These are phyloP conservation scores for Monomorium pharaonis DNA, from an alignment of 1,140 invertebrate genomes.

Conservation along the genomic window DNA sequence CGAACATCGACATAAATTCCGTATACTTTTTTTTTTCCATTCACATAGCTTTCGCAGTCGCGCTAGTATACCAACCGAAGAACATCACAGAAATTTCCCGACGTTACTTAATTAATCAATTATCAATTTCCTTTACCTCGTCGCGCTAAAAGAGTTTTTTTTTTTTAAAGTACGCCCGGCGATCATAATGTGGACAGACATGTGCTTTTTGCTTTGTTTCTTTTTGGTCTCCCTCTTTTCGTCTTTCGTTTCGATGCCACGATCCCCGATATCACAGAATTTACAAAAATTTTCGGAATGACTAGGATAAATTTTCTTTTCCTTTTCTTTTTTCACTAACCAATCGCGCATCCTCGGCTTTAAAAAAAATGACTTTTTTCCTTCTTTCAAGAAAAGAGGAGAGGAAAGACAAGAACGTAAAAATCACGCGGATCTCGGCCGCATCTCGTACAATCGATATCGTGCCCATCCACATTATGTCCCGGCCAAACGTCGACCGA, in stretches of 20 bases:
- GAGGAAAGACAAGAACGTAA: constrained; percentile 23
- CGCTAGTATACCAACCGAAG: constrained; percentile 82
- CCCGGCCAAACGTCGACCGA: constrained; percentile 58
- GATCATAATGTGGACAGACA: constrained; percentile 75
- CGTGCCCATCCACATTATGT: constrained; percentile 76
- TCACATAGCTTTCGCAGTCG: constrained; percentile 71
- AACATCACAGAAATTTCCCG: constrained; percentile 85
- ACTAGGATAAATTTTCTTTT: constrained; percentile 80
- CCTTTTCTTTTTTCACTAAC: constrained; percentile 76
- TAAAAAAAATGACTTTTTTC: constrained; percentile 55
- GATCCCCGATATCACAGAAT: constrained; percentile 82
- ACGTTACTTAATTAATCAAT: constrained; percentile 72
- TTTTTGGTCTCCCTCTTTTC: constrained; percentile 56
- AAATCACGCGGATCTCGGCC: constrained; percentile 13
- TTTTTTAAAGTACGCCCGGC: constrained; percentile 57
- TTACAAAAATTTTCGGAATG: constrained; percentile 82
- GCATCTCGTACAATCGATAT: neutral
- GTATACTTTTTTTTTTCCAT: constrained; percentile 77
- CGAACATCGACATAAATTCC: constrained; percentile 80
- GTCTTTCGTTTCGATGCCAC: constrained; percentile 42
- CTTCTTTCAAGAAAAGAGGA: constrained; percentile 7
- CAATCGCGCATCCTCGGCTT: constrained; percentile 58
- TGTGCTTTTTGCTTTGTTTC: constrained; percentile 25
- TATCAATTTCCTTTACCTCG: constrained; percentile 56
- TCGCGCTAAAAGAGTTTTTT: constrained; percentile 33